Evolutionary conservation across 2,113 vertebrate genomes (phyloP).

Genomic region (Perognathus longimembris): DNA sequence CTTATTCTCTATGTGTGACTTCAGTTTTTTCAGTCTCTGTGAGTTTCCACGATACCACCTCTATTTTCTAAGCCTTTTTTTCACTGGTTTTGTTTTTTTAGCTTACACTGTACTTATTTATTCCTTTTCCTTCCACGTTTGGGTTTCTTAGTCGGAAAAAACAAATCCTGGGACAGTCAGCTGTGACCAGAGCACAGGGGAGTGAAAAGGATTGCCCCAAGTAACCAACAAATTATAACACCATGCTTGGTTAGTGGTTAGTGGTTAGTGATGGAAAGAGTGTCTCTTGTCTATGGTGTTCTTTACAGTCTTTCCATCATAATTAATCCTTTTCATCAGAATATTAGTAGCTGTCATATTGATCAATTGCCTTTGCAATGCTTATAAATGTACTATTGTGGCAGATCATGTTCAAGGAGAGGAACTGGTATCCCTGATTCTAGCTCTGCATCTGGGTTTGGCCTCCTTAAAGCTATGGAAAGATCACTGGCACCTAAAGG

Average conservation of each 20-base stretch:
- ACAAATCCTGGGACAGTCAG: not conserved
- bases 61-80: not conserved
- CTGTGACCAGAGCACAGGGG: not conserved
- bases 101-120: not conserved
- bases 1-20: not conserved
- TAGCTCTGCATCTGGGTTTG: not conserved
- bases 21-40: not conserved
- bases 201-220: not conserved
- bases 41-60: not conserved
- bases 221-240: not conserved
- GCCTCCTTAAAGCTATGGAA: not conserved
- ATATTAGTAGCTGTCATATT: slow-evolving; percentile 23
- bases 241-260: not conserved
- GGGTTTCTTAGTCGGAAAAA: not conserved
- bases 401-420: not conserved
- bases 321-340: slow-evolving; percentile 28
- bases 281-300: not conserved
- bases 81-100: not conserved
- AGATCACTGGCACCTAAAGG: not conserved
- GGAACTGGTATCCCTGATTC: not conserved
- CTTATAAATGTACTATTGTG: not conserved
- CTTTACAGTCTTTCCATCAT: not conserved
- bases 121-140: not conserved
- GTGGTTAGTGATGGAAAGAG: not conserved
- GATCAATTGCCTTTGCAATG: slow-evolving; percentile 20